Evolutionary conservation across 2,888 invertebrate genomes (phyloP), one percentile per base, ranked within the genome.

Genomic region (Scaptomyza cyrtandrae): DNA sequence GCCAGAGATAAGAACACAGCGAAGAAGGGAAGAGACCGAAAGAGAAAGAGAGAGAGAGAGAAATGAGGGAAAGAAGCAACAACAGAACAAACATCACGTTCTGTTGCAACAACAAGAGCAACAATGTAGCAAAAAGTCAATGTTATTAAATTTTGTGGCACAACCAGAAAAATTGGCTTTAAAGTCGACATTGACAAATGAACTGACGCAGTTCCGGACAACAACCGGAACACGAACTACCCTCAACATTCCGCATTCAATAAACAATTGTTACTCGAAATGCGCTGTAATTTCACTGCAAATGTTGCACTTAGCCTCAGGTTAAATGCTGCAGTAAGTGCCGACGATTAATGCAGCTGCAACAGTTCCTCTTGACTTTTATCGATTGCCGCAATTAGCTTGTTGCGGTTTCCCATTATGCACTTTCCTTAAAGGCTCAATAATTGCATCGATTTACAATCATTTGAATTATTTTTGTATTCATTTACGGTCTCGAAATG

Each of bases 161-260:
- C 37, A 48, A 57, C 19, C 48, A 56, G 60, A 64, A 80, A 64
- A 57, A 48, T 46, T 37, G 52, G 37, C 65, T 65, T 78, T 68
- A 60, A 72, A 59, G 27, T 44, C 55, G 59, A 65, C 63, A 44
- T 58, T 77, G 76, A 75, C 44, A 68, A 85, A 76, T 64, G 48
- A 48, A 49, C 49, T 57, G 49, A 50, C 31, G 64, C 65, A 75
- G 54, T 50, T 27, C 39, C 43, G 19, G 24, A 16, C 41, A 19
- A 11, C 50, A 24, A 45, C 37, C 29, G 39, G 61, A 48, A 55
- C 29, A 44, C 24, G 14, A 46, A 35, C 50, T 54, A 54, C 49
- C 41, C 48, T 3, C 24, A 52, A 54, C 46, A 65, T 41, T 41
- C 16, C 5, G 16, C 67, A 76, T 65, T 69, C 69, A 67, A 71